Evolutionary conservation across 2,888 invertebrate genomes (phyloP).

Genomic region (Eupithecia vulgata): DNA sequence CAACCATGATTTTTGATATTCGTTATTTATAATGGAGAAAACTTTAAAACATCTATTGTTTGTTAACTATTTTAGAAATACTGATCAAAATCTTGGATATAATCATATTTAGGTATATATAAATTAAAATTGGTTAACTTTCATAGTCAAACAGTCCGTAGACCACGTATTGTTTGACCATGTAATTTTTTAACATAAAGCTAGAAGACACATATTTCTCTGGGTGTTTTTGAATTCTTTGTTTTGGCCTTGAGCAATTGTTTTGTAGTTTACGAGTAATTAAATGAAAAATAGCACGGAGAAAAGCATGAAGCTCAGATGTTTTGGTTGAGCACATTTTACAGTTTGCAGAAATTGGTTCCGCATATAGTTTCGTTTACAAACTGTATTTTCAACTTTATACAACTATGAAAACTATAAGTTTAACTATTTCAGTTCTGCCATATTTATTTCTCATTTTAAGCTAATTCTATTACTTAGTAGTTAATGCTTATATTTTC

Average conservation of each 20-base stretch:
- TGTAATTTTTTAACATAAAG: constrained; percentile 1
- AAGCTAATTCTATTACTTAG: neutral
- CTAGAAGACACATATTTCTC: neutral
- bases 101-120: no score
- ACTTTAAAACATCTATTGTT: neutral
- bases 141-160: neutral
- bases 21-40: neutral
- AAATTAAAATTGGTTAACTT: neutral
- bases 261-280: neutral
- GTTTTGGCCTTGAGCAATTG: constrained; percentile 1
- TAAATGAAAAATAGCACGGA: neutral
- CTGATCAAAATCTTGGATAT: neutral
- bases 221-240: neutral
- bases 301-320: constrained; percentile 1
- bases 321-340: neutral
- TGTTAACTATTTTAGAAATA: neutral
- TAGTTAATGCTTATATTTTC: neutral
- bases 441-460: neutral
- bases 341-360: constrained; percentile 4
- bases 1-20: neutral
- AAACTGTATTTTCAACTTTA: neutral
- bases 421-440: neutral
- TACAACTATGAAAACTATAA: neutral
- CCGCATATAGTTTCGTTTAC: neutral
- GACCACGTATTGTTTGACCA: neutral